These are phyloP conservation scores for Tethea ocularis DNA, from an alignment of 2,888 invertebrate species.

Conservation along the genomic window DNA sequence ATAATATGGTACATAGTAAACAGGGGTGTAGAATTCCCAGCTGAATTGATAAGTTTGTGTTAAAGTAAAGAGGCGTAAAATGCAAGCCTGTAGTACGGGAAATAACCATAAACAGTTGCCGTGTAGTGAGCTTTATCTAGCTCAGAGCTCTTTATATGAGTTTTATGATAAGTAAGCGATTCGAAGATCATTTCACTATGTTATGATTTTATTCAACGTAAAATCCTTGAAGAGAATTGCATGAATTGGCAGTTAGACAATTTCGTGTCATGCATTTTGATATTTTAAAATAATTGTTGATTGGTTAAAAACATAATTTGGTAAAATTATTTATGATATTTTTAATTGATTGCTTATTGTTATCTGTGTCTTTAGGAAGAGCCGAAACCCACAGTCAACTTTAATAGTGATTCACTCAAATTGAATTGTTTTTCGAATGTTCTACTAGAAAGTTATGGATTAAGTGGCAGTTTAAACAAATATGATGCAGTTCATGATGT, in stretches of 20 bases:
- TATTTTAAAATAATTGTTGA: too few relatives aligned
- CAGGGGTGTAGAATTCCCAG: conserved; percentile 16
- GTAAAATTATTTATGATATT: too few relatives aligned
- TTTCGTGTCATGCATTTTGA: too few relatives aligned
- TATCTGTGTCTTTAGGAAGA: too few relatives aligned
- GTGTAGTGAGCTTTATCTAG: conserved; percentile 57
- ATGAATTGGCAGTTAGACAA: not conserved
- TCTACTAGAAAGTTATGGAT: too few relatives aligned
- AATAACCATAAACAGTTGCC: conserved; percentile 67
- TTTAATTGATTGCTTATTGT: too few relatives aligned
- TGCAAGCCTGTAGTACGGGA: conserved; percentile 56
- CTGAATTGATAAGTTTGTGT: conserved; percentile 16
- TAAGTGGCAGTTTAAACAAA: too few relatives aligned
- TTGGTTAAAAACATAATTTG: too few relatives aligned
- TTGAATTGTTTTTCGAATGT: too few relatives aligned
- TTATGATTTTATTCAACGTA: not conserved
- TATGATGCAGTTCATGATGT: too few relatives aligned
- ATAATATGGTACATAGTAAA: conserved; percentile 10
- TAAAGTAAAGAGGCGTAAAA: conserved; percentile 63
- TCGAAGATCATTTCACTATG: conserved; percentile 16
- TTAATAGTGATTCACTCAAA: too few relatives aligned
- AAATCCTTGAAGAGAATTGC: conserved; percentile 7
- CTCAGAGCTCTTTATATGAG: conserved; percentile 35
- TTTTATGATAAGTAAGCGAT: conserved; percentile 43
- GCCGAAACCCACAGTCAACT: too few relatives aligned